Evolutionary conservation across 2,888 invertebrate genomes (phyloP).

Genomic region (Pterostichus niger): DNA sequence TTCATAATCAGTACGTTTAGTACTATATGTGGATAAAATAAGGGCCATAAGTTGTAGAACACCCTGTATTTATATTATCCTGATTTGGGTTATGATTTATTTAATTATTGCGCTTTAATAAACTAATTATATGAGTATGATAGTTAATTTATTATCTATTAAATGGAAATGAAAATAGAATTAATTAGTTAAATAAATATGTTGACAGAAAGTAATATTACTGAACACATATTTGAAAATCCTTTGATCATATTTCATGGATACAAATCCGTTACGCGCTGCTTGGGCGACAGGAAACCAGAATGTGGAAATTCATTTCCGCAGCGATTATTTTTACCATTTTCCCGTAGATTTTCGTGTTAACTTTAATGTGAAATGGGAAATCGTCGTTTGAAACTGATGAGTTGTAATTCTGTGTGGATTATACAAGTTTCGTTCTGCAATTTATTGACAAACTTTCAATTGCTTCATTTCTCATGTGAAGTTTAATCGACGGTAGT

Average conservation of each 20-base stretch:
- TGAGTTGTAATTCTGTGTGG: slow-evolving; percentile 34
- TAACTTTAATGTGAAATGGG: slow-evolving; percentile 43
- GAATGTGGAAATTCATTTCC: slow-evolving; percentile 52
- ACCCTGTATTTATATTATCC: no score
- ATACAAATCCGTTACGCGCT: not conserved
- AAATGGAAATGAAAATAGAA: no score
- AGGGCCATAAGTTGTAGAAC: no score
- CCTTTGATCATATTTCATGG: slow-evolving; percentile 11
- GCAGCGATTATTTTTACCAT: slow-evolving; percentile 41
- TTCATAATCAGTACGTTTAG: no score
- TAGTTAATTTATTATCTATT: no score
- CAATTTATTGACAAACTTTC: slow-evolving; percentile 32
- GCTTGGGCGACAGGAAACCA: slow-evolving; percentile 14
- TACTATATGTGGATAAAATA: no score
- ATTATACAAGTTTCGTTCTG: not conserved
- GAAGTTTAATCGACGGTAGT: not conserved
- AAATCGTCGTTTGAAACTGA: slow-evolving; percentile 38
- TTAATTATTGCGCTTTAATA: no score
- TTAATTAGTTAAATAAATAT: not conserved
- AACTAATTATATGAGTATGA: no score
- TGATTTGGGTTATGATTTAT: no score
- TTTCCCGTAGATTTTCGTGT: slow-evolving; percentile 46
- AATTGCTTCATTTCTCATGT: slow-evolving; percentile 3
- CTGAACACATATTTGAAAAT: not conserved
- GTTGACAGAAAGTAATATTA: not conserved